phyloP scores from a whole-genome alignment of 2,113 vertebrate species.

The Tyto alba region DNA sequence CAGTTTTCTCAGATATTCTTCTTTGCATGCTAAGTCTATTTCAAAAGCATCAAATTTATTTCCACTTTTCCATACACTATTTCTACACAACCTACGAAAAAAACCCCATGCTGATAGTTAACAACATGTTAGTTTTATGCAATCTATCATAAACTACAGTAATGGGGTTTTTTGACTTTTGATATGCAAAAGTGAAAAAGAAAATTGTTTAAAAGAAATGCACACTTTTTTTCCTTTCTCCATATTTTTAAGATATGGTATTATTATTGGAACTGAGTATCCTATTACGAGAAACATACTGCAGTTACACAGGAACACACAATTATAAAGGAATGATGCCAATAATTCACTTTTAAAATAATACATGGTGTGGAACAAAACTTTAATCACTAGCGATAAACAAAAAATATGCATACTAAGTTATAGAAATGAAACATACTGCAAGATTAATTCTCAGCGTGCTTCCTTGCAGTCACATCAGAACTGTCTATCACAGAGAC shows the following conservation, averaged over 20 bases:
- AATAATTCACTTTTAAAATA: background rate
- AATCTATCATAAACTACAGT: background rate
- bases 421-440: background rate
- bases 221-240: background rate
- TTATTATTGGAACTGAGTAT: background rate
- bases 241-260: background rate
- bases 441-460: background rate
- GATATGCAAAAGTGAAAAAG: background rate
- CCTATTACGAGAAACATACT: background rate
- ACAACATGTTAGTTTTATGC: background rate
- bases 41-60: background rate
- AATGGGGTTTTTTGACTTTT: background rate
- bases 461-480: background rate
- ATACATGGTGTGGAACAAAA: background rate
- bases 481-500: background rate
- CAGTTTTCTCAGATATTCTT: background rate
- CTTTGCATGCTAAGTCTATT: background rate
- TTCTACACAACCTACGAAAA: background rate
- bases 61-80: background rate
- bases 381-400: background rate
- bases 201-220: background rate
- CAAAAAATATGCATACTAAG: background rate
- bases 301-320: background rate
- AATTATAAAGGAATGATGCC: background rate
- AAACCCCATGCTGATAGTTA: background rate